Evolutionary conservation across 2,113 vertebrate genomes (phyloP), one percentile per base, ranked within the genome.

Genomic region (Corythoichthys intestinalis): DNA sequence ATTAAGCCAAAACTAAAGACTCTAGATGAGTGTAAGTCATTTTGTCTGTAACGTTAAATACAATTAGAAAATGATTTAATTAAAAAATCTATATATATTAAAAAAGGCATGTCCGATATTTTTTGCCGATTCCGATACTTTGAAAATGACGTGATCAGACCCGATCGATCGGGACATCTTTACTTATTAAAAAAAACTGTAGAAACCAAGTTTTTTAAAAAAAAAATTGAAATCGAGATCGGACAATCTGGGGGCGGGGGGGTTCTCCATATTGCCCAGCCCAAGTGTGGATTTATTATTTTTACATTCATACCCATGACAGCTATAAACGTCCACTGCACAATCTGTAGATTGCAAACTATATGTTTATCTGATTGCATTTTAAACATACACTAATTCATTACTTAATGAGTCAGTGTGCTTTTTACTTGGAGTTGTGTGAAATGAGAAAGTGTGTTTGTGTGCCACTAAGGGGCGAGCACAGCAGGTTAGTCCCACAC

Each of bases 401-500:
- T 2, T 4, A 67, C 53, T 54, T 34, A 59, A 61, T 34, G 72
- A 34, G 71, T 76, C 17, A 65, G 9, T 47, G 17, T 61, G 66
- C 6, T 41, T 71, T 71, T 35, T 61, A 49, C 52, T 75, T 56
- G 47, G 49, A 38, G 10, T 28, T 44, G 1, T 7, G 2, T 37
- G 49, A 72, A 70, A 62, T 64, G 61, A 52, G 37, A 68, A 80
- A 68, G 67, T 72, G 54, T 74, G 63, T 79, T 75, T 75, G 72
- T 67, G 64, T 84, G 74, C 85, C 69, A 67, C 66, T 54, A 10
- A 7, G 37, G 50, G 74, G 72, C 20, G 11, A 52, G 65, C 71
- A 57, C 65, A 60, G 44, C 38, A 41, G 38, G 56, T 81, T 75
- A 83, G 81, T 88, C 76, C 82, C 76, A 83, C 61, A 69, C 78